Base-by-base conservation (phyloP, 2,888 invertebrate genomes). In the Torymus auratus region DNA sequence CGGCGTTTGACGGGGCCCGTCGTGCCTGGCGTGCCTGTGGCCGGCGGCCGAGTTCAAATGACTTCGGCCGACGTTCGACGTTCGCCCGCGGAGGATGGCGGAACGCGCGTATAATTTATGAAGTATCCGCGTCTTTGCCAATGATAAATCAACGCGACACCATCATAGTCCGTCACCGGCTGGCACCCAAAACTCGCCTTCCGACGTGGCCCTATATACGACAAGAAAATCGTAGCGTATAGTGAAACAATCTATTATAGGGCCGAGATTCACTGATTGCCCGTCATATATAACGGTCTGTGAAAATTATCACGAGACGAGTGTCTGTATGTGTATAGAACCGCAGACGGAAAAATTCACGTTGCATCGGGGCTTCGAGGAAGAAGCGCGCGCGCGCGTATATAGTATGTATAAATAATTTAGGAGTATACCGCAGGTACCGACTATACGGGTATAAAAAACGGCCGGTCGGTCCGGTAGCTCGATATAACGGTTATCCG, bases 61-160 rank as follows among this genome's bases (percentile, higher is more conserved):
- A 17, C 17, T n/a, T 11, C 60, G 60, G 61, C 83, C 86, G 86
- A 88, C 87, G 83, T 86, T 84, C 84, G 82, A 85, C 85, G 86
- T 86, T 86, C 83, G 84, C 84, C 87, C 85, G 88, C 69, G n/a
- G 13, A 20, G 20, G 20, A 20, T 20, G 20, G 13, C 14, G 41
- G 41, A 41, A 41, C 41, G 41, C 41, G 41, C 64, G 86, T 88
- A 89, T 89, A 90, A 90, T 90, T 90, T 89, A 90, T 89, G 88
- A 89, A 89, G 88, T 87, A 90, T 89, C 89, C 88, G 88, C 89
- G 88, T 58, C 89, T 88, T 85, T 78, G 72, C 80, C 85, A 88
- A 88, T 87, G 86, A 90, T 89, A 89, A 89, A 90, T 90, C 89
- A 90, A 89, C 83, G 85, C 86, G 87, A 88, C 89, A 89, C 89